Evolutionary conservation across 2,797 vertebrate species (phyloP), one percentile per base, ranked within the genome.

Genomic region (Neostethus bicornis): DNA sequence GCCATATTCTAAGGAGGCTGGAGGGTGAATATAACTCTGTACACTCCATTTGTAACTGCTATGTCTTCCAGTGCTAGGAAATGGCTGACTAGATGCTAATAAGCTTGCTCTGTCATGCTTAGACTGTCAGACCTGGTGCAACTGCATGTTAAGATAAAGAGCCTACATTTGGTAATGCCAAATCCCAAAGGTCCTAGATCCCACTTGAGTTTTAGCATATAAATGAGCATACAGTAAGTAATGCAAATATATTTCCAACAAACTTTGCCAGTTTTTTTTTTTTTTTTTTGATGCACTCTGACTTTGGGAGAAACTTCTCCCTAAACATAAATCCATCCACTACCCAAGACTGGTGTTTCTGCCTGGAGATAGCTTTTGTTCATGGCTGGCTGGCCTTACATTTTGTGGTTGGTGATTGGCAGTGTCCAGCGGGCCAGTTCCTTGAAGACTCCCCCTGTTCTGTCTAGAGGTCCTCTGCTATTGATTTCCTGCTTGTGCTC

Each of bases 401-500:
- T 95, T 94, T 94, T 94, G 92, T 93, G 92, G 89, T 92, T 88
- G 89, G 89, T 64, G 61, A 90, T 93, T 93, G 94, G 91, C 90
- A 91, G 91, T 79, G 77, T 92, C 91, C 90, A 90, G 92, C 83
- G 90, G 93, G 90, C 87, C 89, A 88, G 93, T 91, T 94, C 91
- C 91, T 94, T 92, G 73, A 89, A 91, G 89, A 93, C 86, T 84
- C 88, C 89, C 82, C 79, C 80, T 85, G 89, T 83, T 89, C 87
- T 89, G 88, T 93, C 89, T 92, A 81, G 90, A 93, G 92, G 92
- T 92, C 92, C 90, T 90, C 81, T 81, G 71, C 92, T 94, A 95
- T 91, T 92, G 93, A 95, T 94, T 95, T 96, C 91, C 94, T 94
- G 89, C 90, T 94, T 59, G 73, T 75, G 85, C 87, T 77, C 91